Evolutionary conservation across 2,888 invertebrate genomes (phyloP).

Genomic region (Bibio marci): DNA sequence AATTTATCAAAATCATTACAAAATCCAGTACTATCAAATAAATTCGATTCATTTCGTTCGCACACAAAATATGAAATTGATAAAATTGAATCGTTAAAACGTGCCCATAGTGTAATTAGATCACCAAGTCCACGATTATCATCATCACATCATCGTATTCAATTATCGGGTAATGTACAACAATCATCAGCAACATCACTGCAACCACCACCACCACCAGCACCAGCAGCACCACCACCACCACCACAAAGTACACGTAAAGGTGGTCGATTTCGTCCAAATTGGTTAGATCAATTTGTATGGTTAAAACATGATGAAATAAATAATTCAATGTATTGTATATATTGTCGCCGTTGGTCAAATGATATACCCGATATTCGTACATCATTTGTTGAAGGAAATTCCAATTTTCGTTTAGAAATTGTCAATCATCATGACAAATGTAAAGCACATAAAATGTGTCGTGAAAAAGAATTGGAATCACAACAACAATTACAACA

Average conservation of each 20-base stretch:
- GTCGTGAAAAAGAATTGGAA: constrained; percentile 33
- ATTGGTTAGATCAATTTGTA: constrained; percentile 50
- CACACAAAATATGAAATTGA: background rate
- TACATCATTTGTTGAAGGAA: constrained; percentile 65
- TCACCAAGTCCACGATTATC: constrained; percentile 12
- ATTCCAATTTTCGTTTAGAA: constrained; percentile 57
- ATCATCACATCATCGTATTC: constrained; percentile 28
- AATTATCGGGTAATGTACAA: no score
- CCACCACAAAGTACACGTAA: constrained; percentile 29
- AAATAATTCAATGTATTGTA: constrained; percentile 54
- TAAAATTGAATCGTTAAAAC: constrained; percentile 20
- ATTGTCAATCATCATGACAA: constrained; percentile 66
- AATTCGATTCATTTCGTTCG: background rate
- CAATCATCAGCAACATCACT: constrained; percentile 28
- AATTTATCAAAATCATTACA: background rate
- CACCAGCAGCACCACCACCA: constrained; percentile 13
- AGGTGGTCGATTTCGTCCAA: constrained; percentile 46
- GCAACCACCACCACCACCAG: constrained; percentile 6
- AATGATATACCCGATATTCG: constrained; percentile 48
- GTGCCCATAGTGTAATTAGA: constrained; percentile 13
- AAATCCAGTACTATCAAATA: background rate
- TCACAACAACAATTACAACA: constrained; percentile 13
- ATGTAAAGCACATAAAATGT: constrained; percentile 57
- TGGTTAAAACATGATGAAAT: constrained; percentile 55
- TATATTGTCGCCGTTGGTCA: constrained; percentile 57